Evolutionary conservation across 2,113 vertebrate genomes (phyloP).

Genomic region (Hucho hucho): DNA sequence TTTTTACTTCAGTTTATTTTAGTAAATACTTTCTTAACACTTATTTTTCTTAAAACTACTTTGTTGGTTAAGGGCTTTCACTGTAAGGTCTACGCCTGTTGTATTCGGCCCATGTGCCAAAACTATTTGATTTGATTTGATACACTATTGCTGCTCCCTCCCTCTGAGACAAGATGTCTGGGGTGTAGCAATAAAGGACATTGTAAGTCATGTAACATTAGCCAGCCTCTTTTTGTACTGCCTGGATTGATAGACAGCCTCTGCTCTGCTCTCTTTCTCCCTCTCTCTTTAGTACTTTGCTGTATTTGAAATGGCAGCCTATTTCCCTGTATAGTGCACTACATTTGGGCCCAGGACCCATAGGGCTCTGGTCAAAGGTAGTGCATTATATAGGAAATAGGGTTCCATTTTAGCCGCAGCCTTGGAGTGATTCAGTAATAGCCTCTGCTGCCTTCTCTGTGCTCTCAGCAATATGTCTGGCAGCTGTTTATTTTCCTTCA

Average conservation of each 20-base stretch:
- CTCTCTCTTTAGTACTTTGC: too few relatives aligned
- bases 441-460: background rate
- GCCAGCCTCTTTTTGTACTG: background rate
- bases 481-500: conserved; percentile 38
- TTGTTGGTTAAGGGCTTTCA: too few relatives aligned
- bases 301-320: too few relatives aligned
- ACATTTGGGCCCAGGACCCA: background rate
- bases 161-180: too few relatives aligned
- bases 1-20: too few relatives aligned
- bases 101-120: too few relatives aligned
- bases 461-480: background rate
- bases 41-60: too few relatives aligned
- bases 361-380: too few relatives aligned
- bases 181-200: background rate
- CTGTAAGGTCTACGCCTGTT: too few relatives aligned
- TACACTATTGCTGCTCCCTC: too few relatives aligned
- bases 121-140: too few relatives aligned
- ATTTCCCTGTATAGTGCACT: background rate
- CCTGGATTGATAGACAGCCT: background rate
- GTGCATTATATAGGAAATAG: background rate
- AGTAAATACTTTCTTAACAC: too few relatives aligned
- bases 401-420: background rate
- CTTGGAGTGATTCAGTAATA: background rate
- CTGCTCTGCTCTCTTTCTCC: background rate
- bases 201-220: background rate